phyloP scores from a whole-genome alignment of 2,797 vertebrate genomes.

The Lycodopsis pacificus region DNA sequence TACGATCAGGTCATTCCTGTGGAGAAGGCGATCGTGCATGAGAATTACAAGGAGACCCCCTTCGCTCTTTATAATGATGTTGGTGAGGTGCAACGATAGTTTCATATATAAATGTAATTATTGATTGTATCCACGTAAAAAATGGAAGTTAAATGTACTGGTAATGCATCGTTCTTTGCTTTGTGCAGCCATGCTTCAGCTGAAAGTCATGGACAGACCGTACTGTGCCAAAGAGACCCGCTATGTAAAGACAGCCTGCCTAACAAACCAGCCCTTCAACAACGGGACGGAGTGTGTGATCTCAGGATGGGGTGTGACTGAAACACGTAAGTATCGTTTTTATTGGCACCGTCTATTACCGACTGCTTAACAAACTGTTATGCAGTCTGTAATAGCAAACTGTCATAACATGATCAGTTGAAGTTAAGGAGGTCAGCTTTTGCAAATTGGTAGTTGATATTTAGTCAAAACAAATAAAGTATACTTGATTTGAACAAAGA shows the following conservation, averaged over 20 bases:
- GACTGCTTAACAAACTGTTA: neutral
- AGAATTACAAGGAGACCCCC: conserved; percentile 65
- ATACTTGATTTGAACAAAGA: neutral
- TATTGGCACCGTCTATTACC: neutral
- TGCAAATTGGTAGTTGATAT: neutral
- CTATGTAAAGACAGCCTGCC: conserved; percentile 56
- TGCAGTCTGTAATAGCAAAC: neutral
- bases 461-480: neutral
- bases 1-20: conserved; percentile 87
- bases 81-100: conserved; percentile 39
- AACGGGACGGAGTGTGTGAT: conserved; percentile 54
- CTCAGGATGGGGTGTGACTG: conserved; percentile 60
- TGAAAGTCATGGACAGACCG: conserved; percentile 26
- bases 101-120: neutral
- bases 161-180: neutral
- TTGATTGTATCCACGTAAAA: fast-evolving
- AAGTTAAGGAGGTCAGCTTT: neutral
- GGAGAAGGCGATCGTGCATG: conserved; percentile 80
- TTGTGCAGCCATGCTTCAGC: conserved; percentile 54
- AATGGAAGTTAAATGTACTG: neutral
- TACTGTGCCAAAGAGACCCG: conserved; percentile 56
- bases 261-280: conserved; percentile 22
- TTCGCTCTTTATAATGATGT: conserved; percentile 56
- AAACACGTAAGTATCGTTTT: conserved; percentile 42
- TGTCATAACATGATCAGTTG: neutral